A percentile compares a stretch with the other conserved stretches of the same genome.
phyloP scores from a whole-genome alignment of 2,113 vertebrate genomes.

The Rattus rattus region DNA sequence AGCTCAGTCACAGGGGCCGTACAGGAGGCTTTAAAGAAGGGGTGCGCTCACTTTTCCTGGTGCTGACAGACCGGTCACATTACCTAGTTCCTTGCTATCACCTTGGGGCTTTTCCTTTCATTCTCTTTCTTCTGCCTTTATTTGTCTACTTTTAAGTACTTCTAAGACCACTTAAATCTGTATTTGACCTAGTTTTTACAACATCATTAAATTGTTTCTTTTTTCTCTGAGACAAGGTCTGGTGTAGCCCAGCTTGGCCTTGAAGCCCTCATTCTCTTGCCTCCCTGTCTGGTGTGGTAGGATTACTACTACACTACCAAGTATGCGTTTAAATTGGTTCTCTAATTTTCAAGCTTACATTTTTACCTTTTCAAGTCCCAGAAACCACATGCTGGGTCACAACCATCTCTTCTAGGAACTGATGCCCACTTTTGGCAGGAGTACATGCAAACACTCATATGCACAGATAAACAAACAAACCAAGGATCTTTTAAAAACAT shows the following conservation, averaged over 20 bases:
- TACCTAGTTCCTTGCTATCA: background rate
- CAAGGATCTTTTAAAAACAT: too few relatives aligned
- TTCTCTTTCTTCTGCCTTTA: background rate
- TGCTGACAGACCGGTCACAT: background rate
- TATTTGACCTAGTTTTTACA: constrained; percentile 24
- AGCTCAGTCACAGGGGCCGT: background rate
- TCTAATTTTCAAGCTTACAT: background rate
- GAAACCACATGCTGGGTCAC: too few relatives aligned
- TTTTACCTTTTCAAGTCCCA: background rate
- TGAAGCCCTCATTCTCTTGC: background rate
- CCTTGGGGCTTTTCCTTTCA: background rate
- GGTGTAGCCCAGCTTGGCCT: background rate
- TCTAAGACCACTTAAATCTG: background rate
- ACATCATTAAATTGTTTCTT: background rate
- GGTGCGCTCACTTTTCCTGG: background rate
- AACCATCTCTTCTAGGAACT: too few relatives aligned
- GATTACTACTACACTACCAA: fast-evolving
- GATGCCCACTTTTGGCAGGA: too few relatives aligned
- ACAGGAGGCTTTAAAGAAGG: background rate
- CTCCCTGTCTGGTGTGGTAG: background rate
- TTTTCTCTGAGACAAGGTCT: background rate
- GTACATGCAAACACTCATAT: too few relatives aligned
- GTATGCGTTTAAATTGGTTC: background rate
- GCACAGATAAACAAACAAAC: too few relatives aligned
- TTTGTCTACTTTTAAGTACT: background rate